phyloP scores from a whole-genome alignment of 2,888 invertebrate genomes.

The Lobophora halterata region DNA sequence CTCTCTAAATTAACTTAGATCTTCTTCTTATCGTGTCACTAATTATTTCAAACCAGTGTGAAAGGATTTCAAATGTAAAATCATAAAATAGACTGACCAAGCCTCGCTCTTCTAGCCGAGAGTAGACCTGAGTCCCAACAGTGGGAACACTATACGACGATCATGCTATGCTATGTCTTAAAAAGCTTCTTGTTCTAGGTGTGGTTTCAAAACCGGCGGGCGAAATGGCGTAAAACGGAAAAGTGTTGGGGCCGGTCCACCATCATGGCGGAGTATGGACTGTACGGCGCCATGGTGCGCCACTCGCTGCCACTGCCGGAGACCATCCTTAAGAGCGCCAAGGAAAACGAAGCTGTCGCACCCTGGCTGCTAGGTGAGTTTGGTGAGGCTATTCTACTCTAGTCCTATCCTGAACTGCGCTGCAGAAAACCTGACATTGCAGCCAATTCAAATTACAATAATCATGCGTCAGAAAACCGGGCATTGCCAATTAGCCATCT shows the following conservation, averaged over 20 bases:
- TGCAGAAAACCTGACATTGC: background rate
- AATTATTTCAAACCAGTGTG: too few relatives aligned
- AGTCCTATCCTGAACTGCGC: conserved; percentile 2
- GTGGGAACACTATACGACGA: too few relatives aligned
- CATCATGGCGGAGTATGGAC: conserved; percentile 99
- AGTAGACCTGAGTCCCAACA: too few relatives aligned
- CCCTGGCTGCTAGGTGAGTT: conserved; percentile 98
- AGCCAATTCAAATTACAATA: too few relatives aligned
- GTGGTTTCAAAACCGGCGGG: conserved; percentile 99
- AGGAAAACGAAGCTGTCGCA: conserved; percentile 97
- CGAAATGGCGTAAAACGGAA: conserved; percentile 99
- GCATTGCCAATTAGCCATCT: too few relatives aligned
- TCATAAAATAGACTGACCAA: too few relatives aligned
- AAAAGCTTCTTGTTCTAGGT: conserved; percentile 88
- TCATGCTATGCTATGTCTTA: too few relatives aligned
- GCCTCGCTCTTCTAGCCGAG: too few relatives aligned
- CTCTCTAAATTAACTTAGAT: too few relatives aligned
- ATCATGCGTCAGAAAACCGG: too few relatives aligned
- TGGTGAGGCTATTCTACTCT: conserved; percentile 38
- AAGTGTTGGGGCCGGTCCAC: conserved; percentile 99
- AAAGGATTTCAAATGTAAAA: too few relatives aligned
- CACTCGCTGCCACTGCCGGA: conserved; percentile 99
- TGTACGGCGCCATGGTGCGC: conserved; percentile 99
- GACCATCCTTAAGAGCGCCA: conserved; percentile 98
- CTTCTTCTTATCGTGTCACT: too few relatives aligned